phyloP scores from a whole-genome alignment of 2,888 invertebrate genomes.

The Phaonia tiefii region DNA sequence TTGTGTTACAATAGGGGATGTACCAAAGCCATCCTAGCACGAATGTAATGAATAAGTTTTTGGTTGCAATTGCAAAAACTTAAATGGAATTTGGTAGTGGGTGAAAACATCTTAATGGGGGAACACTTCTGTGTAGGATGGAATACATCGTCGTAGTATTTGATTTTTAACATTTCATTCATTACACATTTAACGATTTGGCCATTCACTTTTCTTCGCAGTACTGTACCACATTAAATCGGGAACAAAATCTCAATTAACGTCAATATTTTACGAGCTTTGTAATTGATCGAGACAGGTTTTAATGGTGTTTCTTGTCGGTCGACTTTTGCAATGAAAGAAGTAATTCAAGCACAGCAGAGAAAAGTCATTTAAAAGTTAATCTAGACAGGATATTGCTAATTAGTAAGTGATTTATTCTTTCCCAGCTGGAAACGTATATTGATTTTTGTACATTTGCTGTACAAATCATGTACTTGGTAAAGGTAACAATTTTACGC shows the following conservation, averaged over 20 bases:
- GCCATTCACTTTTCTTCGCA: slow-evolving; percentile 12
- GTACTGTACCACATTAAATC: slow-evolving; percentile 44
- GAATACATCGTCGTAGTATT: slow-evolving; percentile 36
- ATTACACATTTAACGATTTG: slow-evolving; percentile 56
- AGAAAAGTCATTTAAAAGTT: slow-evolving; percentile 24
- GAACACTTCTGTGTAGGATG: neutral
- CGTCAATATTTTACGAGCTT: slow-evolving; percentile 54
- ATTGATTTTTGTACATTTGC: no score
- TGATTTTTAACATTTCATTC: slow-evolving; percentile 63
- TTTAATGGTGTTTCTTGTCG: slow-evolving; percentile 29
- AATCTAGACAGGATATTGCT: slow-evolving; percentile 3
- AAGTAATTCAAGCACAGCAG: slow-evolving; percentile 21
- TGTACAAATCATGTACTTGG: no score
- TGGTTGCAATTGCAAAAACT: slow-evolving; percentile 52
- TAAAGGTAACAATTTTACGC: no score
- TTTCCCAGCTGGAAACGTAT: no score
- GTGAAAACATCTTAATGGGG: no score
- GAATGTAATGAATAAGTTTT: slow-evolving; percentile 51
- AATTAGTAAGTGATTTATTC: neutral
- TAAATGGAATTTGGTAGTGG: slow-evolving; percentile 13
- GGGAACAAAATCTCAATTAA: slow-evolving; percentile 54
- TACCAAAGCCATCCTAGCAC: neutral
- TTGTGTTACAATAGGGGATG: slow-evolving; percentile 12
- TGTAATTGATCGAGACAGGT: slow-evolving; percentile 48
- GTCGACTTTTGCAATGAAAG: slow-evolving; percentile 15